These are phyloP conservation scores for Platycercus adscitus DNA, from an alignment of 2,113 vertebrate species.

Conservation along the genomic window DNA sequence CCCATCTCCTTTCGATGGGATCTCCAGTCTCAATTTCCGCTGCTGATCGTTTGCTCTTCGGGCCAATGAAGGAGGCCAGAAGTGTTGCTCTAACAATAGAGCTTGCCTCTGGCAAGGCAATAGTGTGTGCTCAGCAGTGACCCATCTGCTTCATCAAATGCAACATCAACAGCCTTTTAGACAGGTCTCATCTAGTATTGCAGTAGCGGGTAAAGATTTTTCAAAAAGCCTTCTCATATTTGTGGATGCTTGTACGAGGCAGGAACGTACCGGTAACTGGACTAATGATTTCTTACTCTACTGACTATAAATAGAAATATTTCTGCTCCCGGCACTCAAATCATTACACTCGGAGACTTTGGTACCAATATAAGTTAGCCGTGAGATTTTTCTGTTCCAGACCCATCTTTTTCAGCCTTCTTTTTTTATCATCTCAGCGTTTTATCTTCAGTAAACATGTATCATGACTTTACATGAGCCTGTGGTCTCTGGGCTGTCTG, in stretches of 20 bases:
- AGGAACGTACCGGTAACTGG: not conserved
- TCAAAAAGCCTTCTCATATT: not conserved
- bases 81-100: not conserved
- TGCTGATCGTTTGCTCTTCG: not conserved
- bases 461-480: not conserved
- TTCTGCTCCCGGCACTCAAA: not conserved
- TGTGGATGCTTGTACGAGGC: not conserved
- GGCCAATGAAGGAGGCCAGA: not conserved
- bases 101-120: conserved; percentile 9
- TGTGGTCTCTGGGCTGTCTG: not conserved
- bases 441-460: not conserved
- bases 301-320: conserved; percentile 5
- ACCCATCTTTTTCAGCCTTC: not conserved
- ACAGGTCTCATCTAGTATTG: conserved; percentile 2
- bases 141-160: conserved; percentile 20
- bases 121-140: conserved; percentile 31
- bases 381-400: not conserved
- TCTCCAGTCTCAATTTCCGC: not conserved
- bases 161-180: not conserved
- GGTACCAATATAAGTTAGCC: not conserved
- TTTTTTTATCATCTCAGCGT: not conserved
- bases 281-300: conserved; percentile 11
- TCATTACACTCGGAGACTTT: not conserved
- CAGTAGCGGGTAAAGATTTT: not conserved
- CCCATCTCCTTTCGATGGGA: not conserved